These are phyloP conservation scores for Parnassius glacialis DNA, from an alignment of 2,888 invertebrate species.

Conservation along the genomic window DNA sequence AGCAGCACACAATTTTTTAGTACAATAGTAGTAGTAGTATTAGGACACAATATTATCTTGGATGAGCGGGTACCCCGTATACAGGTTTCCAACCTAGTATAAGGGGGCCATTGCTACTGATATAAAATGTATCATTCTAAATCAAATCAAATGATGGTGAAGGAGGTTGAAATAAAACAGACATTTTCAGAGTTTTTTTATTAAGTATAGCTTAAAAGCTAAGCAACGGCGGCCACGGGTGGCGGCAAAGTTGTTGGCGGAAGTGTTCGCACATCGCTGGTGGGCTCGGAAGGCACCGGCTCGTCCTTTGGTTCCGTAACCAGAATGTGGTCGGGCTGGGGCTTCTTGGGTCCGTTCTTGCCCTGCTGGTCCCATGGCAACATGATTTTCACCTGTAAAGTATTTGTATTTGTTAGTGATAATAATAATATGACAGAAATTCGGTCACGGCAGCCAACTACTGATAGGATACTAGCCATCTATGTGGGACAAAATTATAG, in stretches of 20 bases:
- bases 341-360: constrained; percentile 98
- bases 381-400: constrained; percentile 96
- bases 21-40: no score
- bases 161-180: constrained; percentile 6
- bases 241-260: constrained; percentile 80
- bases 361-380: constrained; percentile 98
- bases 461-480: no score
- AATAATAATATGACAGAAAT: no score
- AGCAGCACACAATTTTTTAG: no score
- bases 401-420: no score
- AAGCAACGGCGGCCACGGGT: constrained; percentile 61
- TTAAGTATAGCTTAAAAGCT: constrained; percentile 50
- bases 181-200: constrained; percentile 34
- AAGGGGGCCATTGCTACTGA: no score
- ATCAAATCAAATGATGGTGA: background rate
- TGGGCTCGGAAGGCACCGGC: constrained; percentile 85
- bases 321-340: constrained; percentile 97
- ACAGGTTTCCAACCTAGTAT: no score
- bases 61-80: no score
- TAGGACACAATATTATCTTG: no score
- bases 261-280: constrained; percentile 87
- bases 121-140: no score
- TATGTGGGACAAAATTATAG: no score
- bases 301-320: constrained; percentile 99
- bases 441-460: no score